phyloP scores from a whole-genome alignment of 2,113 vertebrate species.

The Ptilonorhynchus violaceus region DNA sequence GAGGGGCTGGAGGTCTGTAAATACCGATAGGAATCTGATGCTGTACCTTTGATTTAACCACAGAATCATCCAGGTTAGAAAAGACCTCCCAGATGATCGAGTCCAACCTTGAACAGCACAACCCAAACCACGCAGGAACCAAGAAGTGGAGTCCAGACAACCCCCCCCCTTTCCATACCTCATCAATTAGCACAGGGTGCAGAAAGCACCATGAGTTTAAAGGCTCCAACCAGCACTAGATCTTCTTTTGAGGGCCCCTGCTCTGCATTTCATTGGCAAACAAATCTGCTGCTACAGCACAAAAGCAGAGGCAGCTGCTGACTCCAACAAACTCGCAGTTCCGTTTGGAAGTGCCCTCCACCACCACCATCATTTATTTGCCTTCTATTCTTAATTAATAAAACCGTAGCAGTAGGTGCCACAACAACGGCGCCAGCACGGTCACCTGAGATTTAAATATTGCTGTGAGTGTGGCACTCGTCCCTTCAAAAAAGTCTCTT shows the following conservation, averaged over 20 bases:
- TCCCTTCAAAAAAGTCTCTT: not conserved
- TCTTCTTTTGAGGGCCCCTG: not conserved
- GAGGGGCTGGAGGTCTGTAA: not conserved
- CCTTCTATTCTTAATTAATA: not conserved
- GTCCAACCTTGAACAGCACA: not conserved
- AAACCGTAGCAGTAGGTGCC: not conserved
- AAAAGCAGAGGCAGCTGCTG: not conserved
- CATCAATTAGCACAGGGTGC: fast-evolving
- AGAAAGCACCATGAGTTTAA: not conserved
- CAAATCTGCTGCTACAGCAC: not conserved
- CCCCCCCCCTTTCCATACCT: fast-evolving
- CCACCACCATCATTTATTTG: not conserved
- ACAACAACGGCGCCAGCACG: not conserved
- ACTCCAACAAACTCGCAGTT: not conserved
- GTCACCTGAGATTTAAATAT: not conserved
- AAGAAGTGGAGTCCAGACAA: not conserved
- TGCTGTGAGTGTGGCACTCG: not conserved
- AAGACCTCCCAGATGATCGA: not conserved
- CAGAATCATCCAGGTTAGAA: not conserved
- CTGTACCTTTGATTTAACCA: not conserved
- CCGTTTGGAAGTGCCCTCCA: not conserved
- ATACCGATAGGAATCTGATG: not conserved
- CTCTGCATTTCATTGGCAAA: not conserved
- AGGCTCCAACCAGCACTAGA: not conserved
- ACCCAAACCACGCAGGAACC: not conserved